Evolutionary conservation across 2,888 invertebrate species (phyloP), one percentile per base, ranked within the genome.

Genomic region (Calliscelio sp.): DNA sequence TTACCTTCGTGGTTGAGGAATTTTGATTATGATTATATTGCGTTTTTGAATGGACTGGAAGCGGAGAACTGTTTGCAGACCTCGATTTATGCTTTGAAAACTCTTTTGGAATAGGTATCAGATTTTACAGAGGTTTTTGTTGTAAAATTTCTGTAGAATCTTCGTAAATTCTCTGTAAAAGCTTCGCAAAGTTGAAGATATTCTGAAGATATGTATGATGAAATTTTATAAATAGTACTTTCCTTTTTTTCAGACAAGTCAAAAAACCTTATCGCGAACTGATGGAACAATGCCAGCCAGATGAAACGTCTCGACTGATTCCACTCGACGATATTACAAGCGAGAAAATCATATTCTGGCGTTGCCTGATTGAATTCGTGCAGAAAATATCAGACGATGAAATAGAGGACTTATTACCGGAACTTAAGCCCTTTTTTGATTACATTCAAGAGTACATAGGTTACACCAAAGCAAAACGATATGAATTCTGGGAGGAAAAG

Each of bases 1-100:
- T 93, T 98, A 0, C 96, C 96, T 0, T 94, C 95, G 0, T 98
- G 98, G 98, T 93, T 98, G 81, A 94, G 95, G 68, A 94, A 95
- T 0, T 97, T 96, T 89, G 94, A 96, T 59, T 95, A 96, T 2
- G 95, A 97, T 88, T 95, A 96, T 44, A 93, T 97, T 22, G 94
- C 95, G 11, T 93, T 98, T 14, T 93, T 97, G 61, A 95, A 95
- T 81, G 96, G 96, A 2, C 94, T 98, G 16, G 96, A 97, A 88
- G 94, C 97, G 49, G 97, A 97, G 86, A 94, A 94, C 74, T 95
- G 95, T 44, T 92, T 94, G 44, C 97, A 97, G 85, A 94, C 94
- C 68, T 95, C 95, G 24, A 92, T 94, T 0, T 94, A 94, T 61
- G 94, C 94, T 53, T 90, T 96, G 8, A 89, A 93, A 5, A 93